phyloP scores from a whole-genome alignment of 1,140 invertebrate species.

The Ganaspis sp. region DNA sequence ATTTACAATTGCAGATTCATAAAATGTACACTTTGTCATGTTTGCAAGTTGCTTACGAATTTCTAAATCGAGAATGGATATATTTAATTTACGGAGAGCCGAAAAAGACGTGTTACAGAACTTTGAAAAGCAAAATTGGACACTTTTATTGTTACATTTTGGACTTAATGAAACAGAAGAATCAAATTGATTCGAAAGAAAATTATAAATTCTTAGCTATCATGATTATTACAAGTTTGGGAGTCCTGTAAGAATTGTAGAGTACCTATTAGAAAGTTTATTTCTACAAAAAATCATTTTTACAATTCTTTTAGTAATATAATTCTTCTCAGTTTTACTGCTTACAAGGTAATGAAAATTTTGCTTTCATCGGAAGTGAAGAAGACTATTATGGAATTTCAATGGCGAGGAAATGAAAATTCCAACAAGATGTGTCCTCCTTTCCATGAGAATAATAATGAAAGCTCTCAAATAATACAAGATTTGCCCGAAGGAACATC shows the following conservation, averaged over 20 bases:
- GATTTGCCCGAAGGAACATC: slow-evolving; percentile 1
- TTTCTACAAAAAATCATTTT: not conserved
- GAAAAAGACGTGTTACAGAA: slow-evolving; percentile 31
- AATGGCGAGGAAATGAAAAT: not conserved
- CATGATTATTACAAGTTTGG: not conserved
- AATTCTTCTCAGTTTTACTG: slow-evolving; percentile 31
- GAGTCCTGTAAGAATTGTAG: slow-evolving; percentile 1
- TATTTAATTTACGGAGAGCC: slow-evolving; percentile 30
- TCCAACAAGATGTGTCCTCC: not conserved
- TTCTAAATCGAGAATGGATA: slow-evolving; percentile 37
- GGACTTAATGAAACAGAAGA: not conserved
- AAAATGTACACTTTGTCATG: slow-evolving; percentile 33
- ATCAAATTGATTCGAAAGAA: not conserved
- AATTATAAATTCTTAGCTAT: slow-evolving; percentile 8
- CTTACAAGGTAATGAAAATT: slow-evolving; percentile 31
- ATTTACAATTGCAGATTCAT: slow-evolving; percentile 36
- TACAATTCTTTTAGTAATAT: not conserved
- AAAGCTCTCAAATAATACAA: not conserved
- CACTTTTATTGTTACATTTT: not conserved
- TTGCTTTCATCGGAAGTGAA: slow-evolving; percentile 8
- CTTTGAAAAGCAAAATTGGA: not conserved
- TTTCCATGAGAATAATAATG: slow-evolving; percentile 20
- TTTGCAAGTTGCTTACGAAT: slow-evolving; percentile 23
- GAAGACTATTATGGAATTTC: slow-evolving; percentile 11
- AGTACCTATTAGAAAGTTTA: not conserved